phyloP scores from a whole-genome alignment of 2,113 vertebrate genomes.

The Ophiodon elongatus region DNA sequence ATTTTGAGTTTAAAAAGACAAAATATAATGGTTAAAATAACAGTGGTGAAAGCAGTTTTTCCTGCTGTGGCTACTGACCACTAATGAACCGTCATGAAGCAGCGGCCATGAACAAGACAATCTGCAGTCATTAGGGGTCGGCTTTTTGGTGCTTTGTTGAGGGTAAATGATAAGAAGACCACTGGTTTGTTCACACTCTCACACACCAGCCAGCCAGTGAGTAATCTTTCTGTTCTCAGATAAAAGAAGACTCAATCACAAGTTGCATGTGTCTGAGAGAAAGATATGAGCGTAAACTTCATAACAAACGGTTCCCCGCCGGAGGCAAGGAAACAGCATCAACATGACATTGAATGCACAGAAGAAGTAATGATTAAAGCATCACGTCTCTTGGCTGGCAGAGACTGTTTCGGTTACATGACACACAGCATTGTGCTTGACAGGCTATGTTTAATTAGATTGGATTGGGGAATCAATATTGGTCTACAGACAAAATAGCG shows the following conservation, averaged over 20 bases:
- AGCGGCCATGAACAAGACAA: neutral
- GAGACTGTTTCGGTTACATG: conserved; percentile 39
- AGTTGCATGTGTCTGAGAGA: neutral
- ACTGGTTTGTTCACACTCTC: neutral
- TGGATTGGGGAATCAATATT: conserved; percentile 59
- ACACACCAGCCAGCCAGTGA: neutral
- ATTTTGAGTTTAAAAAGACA: neutral
- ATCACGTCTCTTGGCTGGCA: conserved; percentile 19
- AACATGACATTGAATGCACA: conserved; percentile 22
- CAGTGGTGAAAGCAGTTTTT: conserved; percentile 15
- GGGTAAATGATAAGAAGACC: neutral
- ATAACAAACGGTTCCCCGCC: neutral
- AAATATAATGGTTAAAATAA: neutral
- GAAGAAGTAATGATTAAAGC: conserved; percentile 55
- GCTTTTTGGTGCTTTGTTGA: neutral
- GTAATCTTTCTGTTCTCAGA: neutral
- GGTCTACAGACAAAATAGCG: conserved; percentile 45
- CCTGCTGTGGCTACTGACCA: conserved; percentile 30
- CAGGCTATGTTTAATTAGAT: conserved; percentile 63
- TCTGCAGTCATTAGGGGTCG: conserved; percentile 27
- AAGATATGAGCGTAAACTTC: neutral
- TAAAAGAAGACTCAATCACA: neutral
- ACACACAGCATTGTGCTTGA: conserved; percentile 46
- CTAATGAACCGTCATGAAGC: conserved; percentile 25
- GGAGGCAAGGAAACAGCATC: conserved; percentile 25